Conservation (phyloP, 37 sponge, comb jelly and placozoan genomes). For the Dysidea cf. avara region DNA sequence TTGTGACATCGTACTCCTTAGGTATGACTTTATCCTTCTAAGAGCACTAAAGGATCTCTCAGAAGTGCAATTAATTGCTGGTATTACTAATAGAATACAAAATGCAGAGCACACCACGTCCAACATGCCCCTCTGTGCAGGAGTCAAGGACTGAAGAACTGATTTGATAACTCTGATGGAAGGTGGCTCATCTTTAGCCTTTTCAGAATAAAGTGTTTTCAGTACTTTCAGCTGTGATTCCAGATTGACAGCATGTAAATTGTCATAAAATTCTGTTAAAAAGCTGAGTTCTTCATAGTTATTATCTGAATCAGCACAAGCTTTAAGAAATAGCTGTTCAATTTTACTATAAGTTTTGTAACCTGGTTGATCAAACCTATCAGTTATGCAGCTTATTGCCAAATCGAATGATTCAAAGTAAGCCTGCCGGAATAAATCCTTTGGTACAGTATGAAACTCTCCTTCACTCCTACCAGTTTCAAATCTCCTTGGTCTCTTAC, state of each 20-base stretch:
- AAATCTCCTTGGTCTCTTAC: constrained; percentile 47
- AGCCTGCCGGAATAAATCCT: constrained; percentile 41
- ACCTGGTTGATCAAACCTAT: constrained; percentile 67
- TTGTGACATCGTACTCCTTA: constrained; percentile 78
- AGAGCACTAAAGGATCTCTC: constrained; percentile 80
- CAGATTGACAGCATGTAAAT: constrained; percentile 45
- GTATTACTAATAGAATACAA: constrained; percentile 65
- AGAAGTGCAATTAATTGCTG: constrained; percentile 68
- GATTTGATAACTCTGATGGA: neutral
- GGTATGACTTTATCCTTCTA: constrained; percentile 54
- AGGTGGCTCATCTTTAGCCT: neutral
- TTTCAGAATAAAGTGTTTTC: too few relatives aligned
- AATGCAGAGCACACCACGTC: constrained; percentile 34
- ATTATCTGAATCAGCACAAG: constrained; percentile 25
- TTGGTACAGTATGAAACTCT: constrained; percentile 34
- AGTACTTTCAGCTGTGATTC: constrained; percentile 40
- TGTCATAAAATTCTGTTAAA: constrained; percentile 34
- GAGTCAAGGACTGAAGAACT: neutral
- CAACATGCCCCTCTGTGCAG: neutral
- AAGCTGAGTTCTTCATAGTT: constrained; percentile 38
- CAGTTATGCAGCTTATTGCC: constrained; percentile 44
- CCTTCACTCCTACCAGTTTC: constrained; percentile 49
- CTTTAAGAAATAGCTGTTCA: constrained; percentile 63
- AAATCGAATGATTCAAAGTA: constrained; percentile 66
- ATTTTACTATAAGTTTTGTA: constrained; percentile 57